Conservation (phyloP, 2,888 invertebrate genomes). For the Himalopsyche tibetana region DNA sequence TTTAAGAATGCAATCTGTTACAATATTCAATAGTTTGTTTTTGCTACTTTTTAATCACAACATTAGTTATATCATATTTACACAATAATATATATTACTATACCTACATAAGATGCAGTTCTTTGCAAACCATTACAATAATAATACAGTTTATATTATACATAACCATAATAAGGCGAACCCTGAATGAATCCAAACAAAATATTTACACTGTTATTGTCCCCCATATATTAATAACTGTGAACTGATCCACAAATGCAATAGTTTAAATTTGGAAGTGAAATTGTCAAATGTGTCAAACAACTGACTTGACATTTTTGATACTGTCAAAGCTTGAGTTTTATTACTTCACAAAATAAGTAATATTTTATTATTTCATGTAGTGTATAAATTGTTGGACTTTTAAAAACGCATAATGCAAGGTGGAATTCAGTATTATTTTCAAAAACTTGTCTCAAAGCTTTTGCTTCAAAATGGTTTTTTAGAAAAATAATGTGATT, state of each 20-base stretch:
- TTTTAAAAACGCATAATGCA: no score
- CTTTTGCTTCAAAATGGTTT: no score
- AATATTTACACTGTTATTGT: constrained; percentile 32
- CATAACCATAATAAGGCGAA: not conserved
- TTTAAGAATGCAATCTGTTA: constrained; percentile 9
- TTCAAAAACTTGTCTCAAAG: no score
- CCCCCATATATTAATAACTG: not conserved
- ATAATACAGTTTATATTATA: constrained; percentile 22
- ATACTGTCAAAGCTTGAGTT: no score
- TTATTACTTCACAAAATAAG: no score
- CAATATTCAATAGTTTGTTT: not conserved
- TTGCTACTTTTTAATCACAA: constrained; percentile 3
- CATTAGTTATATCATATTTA: not conserved
- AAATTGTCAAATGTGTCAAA: not conserved
- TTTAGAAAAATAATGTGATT: no score
- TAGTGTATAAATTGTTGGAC: no score
- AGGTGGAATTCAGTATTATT: no score
- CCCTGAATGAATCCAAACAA: constrained; percentile 6
- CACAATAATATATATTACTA: constrained; percentile 7
- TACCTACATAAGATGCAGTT: not conserved
- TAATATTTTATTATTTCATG: no score
- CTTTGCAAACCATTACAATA: constrained; percentile 16
- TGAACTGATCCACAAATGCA: constrained; percentile 17
- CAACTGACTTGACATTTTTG: no score
- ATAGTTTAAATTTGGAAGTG: constrained; percentile 19